A percentile compares a stretch with the other conserved stretches of the same genome.
Evolutionary conservation across 2,113 vertebrate genomes (phyloP).

Genomic region (Scortum barcoo): DNA sequence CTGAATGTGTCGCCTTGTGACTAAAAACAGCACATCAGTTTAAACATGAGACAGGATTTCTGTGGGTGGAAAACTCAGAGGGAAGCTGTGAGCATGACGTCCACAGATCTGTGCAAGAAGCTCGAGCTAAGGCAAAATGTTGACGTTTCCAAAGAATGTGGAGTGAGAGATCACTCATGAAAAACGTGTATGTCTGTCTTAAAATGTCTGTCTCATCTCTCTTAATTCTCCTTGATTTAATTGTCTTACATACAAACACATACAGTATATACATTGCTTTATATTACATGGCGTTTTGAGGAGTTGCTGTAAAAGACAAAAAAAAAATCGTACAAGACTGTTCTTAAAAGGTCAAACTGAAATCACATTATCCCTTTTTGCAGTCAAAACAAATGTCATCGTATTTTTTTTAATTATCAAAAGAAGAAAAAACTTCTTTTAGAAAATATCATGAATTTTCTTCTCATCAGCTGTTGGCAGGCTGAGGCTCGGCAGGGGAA

Average conservation of each 20-base stretch:
- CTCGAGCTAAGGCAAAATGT: background rate
- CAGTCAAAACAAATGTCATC: background rate
- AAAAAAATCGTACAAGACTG: background rate
- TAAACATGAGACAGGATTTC: background rate
- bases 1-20: constrained; percentile 18
- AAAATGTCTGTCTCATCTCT: background rate
- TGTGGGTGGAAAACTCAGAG: too few relatives aligned
- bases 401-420: background rate
- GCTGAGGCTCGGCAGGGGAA: background rate
- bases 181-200: background rate
- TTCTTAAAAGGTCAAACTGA: background rate
- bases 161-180: background rate
- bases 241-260: background rate
- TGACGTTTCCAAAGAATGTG: background rate
- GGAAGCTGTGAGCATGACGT: background rate
- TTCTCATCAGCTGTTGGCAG: background rate
- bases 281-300: too few relatives aligned
- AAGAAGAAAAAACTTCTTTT: background rate
- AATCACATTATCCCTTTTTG: background rate
- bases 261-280: too few relatives aligned
- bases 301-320: background rate
- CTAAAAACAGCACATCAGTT: background rate
- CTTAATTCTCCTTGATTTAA: background rate
- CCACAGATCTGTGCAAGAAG: background rate
- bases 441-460: background rate